phyloP scores from a whole-genome alignment of 2,113 vertebrate genomes.

The Dasyurus viverrinus region DNA sequence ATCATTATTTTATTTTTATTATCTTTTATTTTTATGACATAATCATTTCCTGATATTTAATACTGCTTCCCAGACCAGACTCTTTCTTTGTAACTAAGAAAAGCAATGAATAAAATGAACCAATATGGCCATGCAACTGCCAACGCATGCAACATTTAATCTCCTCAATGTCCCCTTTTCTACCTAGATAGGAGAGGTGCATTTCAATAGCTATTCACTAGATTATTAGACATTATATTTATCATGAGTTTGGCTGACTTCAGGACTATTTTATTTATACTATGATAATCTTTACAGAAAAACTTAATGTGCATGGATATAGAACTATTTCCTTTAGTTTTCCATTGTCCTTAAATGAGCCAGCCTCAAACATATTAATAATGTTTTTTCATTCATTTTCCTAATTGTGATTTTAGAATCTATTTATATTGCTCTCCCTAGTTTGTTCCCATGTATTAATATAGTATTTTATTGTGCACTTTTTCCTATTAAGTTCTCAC shows the following conservation, averaged over 20 bases:
- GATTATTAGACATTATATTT: background rate
- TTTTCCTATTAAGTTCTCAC: conserved; percentile 18
- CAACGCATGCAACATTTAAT: background rate
- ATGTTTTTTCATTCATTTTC: conserved; percentile 31
- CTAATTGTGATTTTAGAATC: conserved; percentile 18
- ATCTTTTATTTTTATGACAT: background rate
- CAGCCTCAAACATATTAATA: background rate
- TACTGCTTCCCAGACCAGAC: background rate
- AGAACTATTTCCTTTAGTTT: background rate
- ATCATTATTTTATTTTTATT: background rate
- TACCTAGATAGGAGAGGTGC: background rate
- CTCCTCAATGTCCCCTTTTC: background rate
- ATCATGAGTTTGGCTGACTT: background rate
- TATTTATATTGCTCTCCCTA: conserved; percentile 14
- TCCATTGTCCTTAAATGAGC: background rate
- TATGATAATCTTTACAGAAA: background rate
- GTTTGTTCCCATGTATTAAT: background rate
- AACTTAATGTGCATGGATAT: background rate
- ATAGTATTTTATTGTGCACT: conserved; percentile 14
- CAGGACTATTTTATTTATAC: background rate
- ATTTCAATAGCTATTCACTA: background rate
- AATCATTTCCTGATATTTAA: background rate
- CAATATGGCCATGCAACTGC: background rate
- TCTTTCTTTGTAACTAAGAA: background rate
- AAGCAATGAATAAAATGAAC: background rate